A percentile compares a stretch with the other conserved stretches of the same genome.
These are phyloP conservation scores for Xenentodon cancila DNA, from an alignment of 2,797 vertebrate species.

Conservation along the genomic window DNA sequence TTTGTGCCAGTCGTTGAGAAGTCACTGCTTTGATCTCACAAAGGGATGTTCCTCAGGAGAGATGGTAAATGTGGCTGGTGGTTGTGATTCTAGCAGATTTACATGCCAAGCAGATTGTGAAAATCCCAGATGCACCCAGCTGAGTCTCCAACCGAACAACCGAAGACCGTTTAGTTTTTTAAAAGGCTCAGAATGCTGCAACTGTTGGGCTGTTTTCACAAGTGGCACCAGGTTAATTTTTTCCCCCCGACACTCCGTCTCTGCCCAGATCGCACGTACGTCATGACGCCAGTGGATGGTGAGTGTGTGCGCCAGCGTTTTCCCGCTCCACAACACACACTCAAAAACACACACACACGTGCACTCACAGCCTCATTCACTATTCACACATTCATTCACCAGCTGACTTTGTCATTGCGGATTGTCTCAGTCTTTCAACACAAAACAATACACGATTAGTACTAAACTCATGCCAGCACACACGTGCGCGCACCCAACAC, in stretches of 20 bases:
- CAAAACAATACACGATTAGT: constrained; percentile 39
- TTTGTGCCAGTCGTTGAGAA: too few relatives aligned
- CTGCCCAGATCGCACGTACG: too few relatives aligned
- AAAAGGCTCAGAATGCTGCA: constrained; percentile 30
- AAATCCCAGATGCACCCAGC: neutral
- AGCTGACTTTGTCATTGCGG: constrained; percentile 36
- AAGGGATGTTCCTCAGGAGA: too few relatives aligned
- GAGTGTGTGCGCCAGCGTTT: constrained; percentile 32
- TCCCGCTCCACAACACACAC: constrained; percentile 34
- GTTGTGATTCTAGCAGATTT: too few relatives aligned
- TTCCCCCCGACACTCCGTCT: too few relatives aligned
- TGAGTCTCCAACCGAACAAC: constrained; percentile 16
- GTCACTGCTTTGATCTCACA: too few relatives aligned
- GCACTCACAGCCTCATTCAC: constrained; percentile 12
- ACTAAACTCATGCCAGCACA: constrained; percentile 9
- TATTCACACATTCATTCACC: constrained; percentile 33
- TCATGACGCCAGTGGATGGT: too few relatives aligned
- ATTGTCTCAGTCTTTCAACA: constrained; percentile 21
- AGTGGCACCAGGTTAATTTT: constrained; percentile 39
- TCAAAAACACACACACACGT: too few relatives aligned
- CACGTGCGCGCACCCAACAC: constrained; percentile 20
- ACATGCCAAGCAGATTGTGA: too few relatives aligned
- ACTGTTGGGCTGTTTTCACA: constrained; percentile 49
- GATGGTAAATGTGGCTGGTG: too few relatives aligned
- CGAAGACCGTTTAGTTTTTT: constrained; percentile 14